Base-by-base conservation (phyloP, 2,113 vertebrate species). In the Antechinus stuartii region DNA sequence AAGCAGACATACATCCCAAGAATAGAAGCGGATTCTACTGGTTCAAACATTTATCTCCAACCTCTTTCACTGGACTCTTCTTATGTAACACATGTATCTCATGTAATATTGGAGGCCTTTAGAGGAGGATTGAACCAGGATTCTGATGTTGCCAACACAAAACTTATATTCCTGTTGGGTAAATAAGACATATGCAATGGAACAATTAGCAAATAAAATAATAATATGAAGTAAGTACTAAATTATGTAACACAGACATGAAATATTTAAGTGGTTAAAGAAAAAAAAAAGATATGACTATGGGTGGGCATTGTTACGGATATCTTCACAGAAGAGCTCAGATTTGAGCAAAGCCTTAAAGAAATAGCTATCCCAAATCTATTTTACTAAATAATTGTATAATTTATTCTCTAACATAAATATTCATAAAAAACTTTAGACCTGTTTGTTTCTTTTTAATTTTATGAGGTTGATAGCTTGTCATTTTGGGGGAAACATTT, bases 381-480 rank as follows among this genome's bases (percentile, higher is more conserved):
- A 49, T 55, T 3, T 27, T 61, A 89, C 26, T 9, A 6, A 91
- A 90, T 90, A 57, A 76, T 91, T 92, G 89, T 93, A 61, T 8
- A 90, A 5, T 90, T 52, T 91, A 25, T 12, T 91, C 42, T 95
- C 12, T 89, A 91, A 91, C 47, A n/a, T 25, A n/a, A 16, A 89
- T 55, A 24, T 90, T 90, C 93, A 24, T 90, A 90, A 52, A 42
- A 35, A 68, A 84, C 53, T 23, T 76, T 25, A 16, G 0, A 49
- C 53, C 61, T 89, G 1, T 50, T 27, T 92, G 76, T 57, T 57
- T 27, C 56, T 57, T 57, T 35, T 68, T 68, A 35, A 0, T 91
- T 96, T 95, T 94, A 35, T 54, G 42, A 30, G 55, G 4, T 92
- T 96, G 68, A 93, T 93, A 96, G 53, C 8, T 47, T 94, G 93